Base-by-base conservation (phyloP, 1,140 invertebrate genomes). In the Heliconius hermathena region DNA sequence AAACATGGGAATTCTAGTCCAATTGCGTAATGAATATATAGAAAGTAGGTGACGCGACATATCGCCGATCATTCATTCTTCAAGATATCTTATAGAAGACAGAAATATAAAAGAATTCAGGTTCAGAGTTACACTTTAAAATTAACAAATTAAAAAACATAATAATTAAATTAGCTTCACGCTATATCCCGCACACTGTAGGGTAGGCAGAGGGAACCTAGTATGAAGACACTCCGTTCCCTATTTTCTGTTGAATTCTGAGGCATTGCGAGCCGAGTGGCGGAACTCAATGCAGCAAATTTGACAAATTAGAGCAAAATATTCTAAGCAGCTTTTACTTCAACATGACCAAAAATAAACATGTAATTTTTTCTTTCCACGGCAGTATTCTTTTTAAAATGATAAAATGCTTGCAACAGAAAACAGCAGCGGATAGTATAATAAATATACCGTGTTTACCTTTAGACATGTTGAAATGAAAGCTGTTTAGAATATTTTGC, bases 1-100 rank as follows among this genome's bases (percentile, higher is more conserved):
- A 83, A 80, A 81, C 78, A 83, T 73, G 74, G n/a, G 82, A 79
- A 83, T 83, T 80, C 78, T 81, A 78, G 73, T 74, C 73, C 82
- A 79, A 78, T 85, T 83, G 77, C 80, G 76, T 86, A 83, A 86
- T 80, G 38, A 80, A 83, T 79, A 82, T 80, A 26, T 83, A 84
- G 82, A 86, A 85, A 85, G 82, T 79, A 29, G 78, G 81, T 84
- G 78, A 82, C 73, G 73, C 73, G 75, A 79, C 73, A 73, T 49
- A 80, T 82, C 18, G 36, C 29, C 1, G 13, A 66, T 29, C 26
- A 29, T 66, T 66, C 11, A 46, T 16, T 46, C 0, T 16, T 3
- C n/a, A 66, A 66, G 9, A 29, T 11, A 2, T 66, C 1, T 66
- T 29, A 5, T 66, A 29, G 9, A 29, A 26, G 26, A 26, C 26